Evolutionary conservation across 2,797 vertebrate genomes (phyloP).

Genomic region (Chloroceryle amazona): DNA sequence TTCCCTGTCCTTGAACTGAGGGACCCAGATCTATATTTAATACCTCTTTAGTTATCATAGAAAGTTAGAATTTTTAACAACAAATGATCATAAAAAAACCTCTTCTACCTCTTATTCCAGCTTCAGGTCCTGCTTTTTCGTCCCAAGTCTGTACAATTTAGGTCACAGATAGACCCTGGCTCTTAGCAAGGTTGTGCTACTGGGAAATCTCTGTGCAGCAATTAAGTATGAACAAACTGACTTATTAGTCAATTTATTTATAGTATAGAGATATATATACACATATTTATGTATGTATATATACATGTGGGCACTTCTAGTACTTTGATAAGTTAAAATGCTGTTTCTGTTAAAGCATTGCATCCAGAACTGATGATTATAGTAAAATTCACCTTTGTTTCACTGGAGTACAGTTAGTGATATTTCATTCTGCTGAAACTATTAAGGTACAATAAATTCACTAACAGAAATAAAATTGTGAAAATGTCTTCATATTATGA

Average conservation of each 20-base stretch:
- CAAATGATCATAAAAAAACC: background rate
- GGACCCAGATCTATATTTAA: background rate
- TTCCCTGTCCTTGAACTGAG: too few relatives aligned
- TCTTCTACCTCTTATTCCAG: background rate
- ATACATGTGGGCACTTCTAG: background rate
- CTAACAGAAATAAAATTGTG: background rate
- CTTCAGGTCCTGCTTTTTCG: background rate
- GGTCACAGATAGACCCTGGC: background rate
- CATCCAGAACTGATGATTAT: background rate
- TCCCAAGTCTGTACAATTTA: background rate
- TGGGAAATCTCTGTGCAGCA: background rate
- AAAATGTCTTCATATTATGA: constrained; percentile 2
- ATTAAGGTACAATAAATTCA: background rate
- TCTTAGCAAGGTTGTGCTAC: background rate
- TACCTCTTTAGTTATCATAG: background rate
- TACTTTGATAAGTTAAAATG: background rate
- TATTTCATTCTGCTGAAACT: constrained; percentile 28
- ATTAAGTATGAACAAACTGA: background rate
- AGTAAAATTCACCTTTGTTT: background rate
- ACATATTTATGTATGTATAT: accelerated
- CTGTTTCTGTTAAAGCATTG: background rate
- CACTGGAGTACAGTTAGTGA: background rate
- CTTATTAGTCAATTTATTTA: background rate
- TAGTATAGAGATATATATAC: accelerated
- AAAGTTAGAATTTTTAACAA: background rate